Percentiles rank a stretch among this genome's conserved stretches.
These are phyloP conservation scores for Mesopsocus fuscifrons DNA, from an alignment of 2,888 invertebrate species.

Conservation along the genomic window DNA sequence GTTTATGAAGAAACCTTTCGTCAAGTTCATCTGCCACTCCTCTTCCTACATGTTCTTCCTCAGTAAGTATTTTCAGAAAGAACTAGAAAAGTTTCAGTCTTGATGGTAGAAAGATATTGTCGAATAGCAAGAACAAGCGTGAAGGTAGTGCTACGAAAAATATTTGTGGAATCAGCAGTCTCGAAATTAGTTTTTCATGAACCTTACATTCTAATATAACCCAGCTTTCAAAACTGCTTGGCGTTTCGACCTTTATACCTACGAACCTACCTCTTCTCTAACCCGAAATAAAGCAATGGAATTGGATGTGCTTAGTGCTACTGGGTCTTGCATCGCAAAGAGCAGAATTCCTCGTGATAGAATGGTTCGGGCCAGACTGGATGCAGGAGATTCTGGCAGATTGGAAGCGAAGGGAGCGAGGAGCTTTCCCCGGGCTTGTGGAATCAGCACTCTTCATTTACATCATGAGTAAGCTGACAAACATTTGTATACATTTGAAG, in stretches of 20 bases:
- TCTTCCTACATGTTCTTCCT: constrained; percentile 90
- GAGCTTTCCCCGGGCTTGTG: constrained; percentile 58
- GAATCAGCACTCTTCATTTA: constrained; percentile 71
- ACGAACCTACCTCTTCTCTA: no score
- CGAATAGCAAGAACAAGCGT: no score
- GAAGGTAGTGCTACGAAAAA: no score
- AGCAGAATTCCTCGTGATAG: constrained; percentile 60
- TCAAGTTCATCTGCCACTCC: constrained; percentile 95
- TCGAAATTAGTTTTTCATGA: constrained; percentile 7
- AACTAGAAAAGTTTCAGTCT: no score
- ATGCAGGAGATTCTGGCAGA: constrained; percentile 50
- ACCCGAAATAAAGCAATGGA: no score
- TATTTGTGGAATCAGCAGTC: no score
- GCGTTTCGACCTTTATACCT: no score
- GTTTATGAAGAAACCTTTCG: constrained; percentile 94
- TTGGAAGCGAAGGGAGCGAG: constrained; percentile 61
- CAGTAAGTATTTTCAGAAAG: no score
- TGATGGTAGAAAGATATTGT: no score
- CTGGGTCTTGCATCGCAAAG: constrained; percentile 87
- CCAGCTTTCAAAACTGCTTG: no score
- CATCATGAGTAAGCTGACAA: constrained; percentile 51
- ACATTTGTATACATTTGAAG: no score
- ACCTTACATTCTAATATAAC: neutral
- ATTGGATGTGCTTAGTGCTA: no score
- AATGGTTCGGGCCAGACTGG: constrained; percentile 61